These are phyloP conservation scores for Bryconaethiops microstoma DNA, from an alignment of 2,797 vertebrate species.

Conservation along the genomic window DNA sequence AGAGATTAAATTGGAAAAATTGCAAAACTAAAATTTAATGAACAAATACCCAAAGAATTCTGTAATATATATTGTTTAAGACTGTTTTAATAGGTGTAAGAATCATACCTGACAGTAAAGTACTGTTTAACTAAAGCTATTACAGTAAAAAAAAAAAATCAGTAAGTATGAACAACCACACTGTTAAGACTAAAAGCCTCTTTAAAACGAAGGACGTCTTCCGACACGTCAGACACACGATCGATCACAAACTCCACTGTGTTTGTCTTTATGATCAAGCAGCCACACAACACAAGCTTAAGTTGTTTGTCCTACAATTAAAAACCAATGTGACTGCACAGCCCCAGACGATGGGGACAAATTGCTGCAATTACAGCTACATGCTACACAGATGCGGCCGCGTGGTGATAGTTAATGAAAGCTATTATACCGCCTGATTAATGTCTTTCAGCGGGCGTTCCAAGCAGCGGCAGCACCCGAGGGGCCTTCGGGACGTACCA, in stretches of 20 bases:
- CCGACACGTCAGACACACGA: not conserved
- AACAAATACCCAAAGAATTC: no score
- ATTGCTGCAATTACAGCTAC: constrained; percentile 76
- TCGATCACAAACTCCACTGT: no score
- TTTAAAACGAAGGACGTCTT: not conserved
- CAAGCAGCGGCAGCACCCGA: constrained; percentile 56
- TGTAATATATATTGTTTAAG: no score
- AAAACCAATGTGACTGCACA: constrained; percentile 63
- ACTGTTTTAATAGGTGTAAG: no score
- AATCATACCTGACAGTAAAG: no score
- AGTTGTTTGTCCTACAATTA: constrained; percentile 73
- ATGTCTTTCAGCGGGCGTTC: constrained; percentile 65
- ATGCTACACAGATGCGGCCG: constrained; percentile 73
- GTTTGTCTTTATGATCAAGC: constrained; percentile 43
- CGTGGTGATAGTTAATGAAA: constrained; percentile 76
- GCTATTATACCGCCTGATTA: constrained; percentile 73
- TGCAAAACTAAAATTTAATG: no score
- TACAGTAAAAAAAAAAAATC: no score
- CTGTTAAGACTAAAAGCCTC: constrained; percentile 7
- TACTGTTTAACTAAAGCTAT: no score
- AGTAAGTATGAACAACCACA: no score
- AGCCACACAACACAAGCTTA: constrained; percentile 36
- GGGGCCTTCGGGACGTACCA: constrained; percentile 60
- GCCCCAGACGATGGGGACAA: constrained; percentile 73
- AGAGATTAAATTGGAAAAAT: no score